Evolutionary conservation across 2,888 invertebrate genomes (phyloP).

Genomic region (Liopterus haemorrhoidalis): DNA sequence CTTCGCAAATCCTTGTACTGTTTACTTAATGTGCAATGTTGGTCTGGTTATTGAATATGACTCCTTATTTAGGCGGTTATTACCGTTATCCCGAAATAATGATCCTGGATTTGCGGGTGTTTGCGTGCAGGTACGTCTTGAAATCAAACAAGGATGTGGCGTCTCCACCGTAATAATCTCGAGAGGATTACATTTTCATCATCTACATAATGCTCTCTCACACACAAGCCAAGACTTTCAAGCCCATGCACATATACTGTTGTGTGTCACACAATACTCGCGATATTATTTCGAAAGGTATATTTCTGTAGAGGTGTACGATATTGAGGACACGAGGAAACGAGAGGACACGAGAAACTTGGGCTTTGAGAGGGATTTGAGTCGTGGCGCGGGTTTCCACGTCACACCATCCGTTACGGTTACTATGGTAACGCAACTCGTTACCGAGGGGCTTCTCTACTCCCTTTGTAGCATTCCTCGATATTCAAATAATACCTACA

Average conservation of each 20-base stretch:
- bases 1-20: no score
- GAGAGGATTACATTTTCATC: slow-evolving; percentile 42
- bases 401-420: slow-evolving; percentile 37
- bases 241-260: no score
- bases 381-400: slow-evolving; percentile 32
- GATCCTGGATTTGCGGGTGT: no score
- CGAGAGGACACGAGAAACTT: slow-evolving; percentile 39
- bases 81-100: slow-evolving; percentile 19
- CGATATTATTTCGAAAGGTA: background rate
- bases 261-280: slow-evolving; percentile 32
- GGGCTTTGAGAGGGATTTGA: slow-evolving; percentile 39
- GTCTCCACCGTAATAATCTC: slow-evolving; percentile 39
- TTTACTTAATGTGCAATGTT: no score
- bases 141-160: no score
- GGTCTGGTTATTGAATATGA: slow-evolving; percentile 1
- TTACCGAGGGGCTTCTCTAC: no score
- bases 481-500: no score
- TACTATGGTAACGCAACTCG: slow-evolving; percentile 40
- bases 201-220: slow-evolving; percentile 41
- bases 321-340: no score
- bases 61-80: slow-evolving; percentile 2
- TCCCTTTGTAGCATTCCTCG: no score
- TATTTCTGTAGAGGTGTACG: no score
- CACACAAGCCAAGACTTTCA: no score
- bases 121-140: no score